Percentiles rank a stretch among this genome's conserved stretches.
Conservation (phyloP, 2,888 invertebrate genomes). For the Lobophora halterata region DNA sequence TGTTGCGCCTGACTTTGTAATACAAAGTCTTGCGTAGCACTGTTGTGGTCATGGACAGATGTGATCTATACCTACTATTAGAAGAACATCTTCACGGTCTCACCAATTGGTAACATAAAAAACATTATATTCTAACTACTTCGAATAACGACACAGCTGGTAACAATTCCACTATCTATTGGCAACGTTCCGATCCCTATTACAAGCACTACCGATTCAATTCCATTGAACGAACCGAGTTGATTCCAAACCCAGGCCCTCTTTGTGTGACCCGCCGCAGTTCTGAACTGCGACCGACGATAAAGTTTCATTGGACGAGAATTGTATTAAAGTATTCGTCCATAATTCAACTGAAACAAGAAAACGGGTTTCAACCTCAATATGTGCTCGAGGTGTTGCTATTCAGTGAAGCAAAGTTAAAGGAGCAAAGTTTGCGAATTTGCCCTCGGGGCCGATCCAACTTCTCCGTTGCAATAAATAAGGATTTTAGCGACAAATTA, state of each 20-base stretch:
- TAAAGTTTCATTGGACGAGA: slow-evolving; percentile 29
- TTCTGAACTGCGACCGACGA: slow-evolving; percentile 9
- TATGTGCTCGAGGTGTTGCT: slow-evolving; percentile 76
- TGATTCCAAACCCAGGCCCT: slow-evolving; percentile 21
- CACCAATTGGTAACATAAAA: too few relatives aligned
- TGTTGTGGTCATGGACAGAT: too few relatives aligned
- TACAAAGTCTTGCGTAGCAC: too few relatives aligned
- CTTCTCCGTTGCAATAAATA: slow-evolving; percentile 77
- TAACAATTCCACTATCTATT: not conserved
- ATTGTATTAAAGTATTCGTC: slow-evolving; percentile 63
- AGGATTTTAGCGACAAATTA: slow-evolving; percentile 80
- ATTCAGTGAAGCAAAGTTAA: slow-evolving; percentile 74
- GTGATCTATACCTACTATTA: too few relatives aligned
- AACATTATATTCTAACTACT: too few relatives aligned
- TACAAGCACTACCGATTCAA: slow-evolving; percentile 40
- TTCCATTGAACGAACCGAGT: slow-evolving; percentile 36
- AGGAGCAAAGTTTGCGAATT: slow-evolving; percentile 74
- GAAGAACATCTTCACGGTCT: too few relatives aligned
- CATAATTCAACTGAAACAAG: slow-evolving; percentile 71
- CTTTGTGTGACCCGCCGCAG: slow-evolving; percentile 31
- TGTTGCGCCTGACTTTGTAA: too few relatives aligned
- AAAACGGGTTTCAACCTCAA: slow-evolving; percentile 74
- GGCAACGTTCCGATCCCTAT: slow-evolving; percentile 38
- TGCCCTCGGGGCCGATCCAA: slow-evolving; percentile 74
- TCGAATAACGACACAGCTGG: too few relatives aligned